phyloP scores from a whole-genome alignment of 2,797 vertebrate species.

The Brachyrhaphis roseni region DNA sequence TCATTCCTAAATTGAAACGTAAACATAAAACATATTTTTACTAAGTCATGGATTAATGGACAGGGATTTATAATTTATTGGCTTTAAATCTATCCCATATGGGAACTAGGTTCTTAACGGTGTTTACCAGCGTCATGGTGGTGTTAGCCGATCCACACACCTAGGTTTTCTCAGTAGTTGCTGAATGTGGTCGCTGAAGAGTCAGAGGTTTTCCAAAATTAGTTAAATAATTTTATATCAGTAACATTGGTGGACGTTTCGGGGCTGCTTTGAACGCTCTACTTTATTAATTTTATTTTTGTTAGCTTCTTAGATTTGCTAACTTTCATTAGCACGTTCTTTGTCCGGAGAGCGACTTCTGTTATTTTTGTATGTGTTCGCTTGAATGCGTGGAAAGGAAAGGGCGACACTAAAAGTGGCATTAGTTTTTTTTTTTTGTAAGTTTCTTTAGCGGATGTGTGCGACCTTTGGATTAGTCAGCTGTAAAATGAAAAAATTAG shows the following conservation, averaged over 20 bases:
- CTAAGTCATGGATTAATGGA: neutral
- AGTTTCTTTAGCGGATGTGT: neutral
- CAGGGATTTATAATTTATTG: too few relatives aligned
- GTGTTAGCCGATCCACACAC: conserved; percentile 28
- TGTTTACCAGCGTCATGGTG: conserved; percentile 55
- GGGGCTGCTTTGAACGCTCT: neutral
- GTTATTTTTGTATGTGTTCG: neutral
- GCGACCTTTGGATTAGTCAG: neutral
- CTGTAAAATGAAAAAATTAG: neutral
- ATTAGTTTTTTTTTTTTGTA: neutral
- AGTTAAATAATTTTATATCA: neutral
- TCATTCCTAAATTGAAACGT: neutral
- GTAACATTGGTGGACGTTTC: neutral
- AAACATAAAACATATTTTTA: neutral
- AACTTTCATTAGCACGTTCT: conserved; percentile 54
- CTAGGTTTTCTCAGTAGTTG: neutral
- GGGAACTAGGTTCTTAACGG: conserved; percentile 3
- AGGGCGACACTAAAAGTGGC: neutral
- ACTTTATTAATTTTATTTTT: neutral
- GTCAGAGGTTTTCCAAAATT: neutral
- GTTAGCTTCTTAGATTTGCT: conserved; percentile 19
- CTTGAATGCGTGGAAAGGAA: neutral
- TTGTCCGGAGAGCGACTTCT: conserved; percentile 48
- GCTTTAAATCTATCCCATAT: neutral
- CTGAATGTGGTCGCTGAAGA: neutral